Evolutionary conservation across 2,113 vertebrate species (phyloP).

Genomic region (Heteronetta atricapilla): DNA sequence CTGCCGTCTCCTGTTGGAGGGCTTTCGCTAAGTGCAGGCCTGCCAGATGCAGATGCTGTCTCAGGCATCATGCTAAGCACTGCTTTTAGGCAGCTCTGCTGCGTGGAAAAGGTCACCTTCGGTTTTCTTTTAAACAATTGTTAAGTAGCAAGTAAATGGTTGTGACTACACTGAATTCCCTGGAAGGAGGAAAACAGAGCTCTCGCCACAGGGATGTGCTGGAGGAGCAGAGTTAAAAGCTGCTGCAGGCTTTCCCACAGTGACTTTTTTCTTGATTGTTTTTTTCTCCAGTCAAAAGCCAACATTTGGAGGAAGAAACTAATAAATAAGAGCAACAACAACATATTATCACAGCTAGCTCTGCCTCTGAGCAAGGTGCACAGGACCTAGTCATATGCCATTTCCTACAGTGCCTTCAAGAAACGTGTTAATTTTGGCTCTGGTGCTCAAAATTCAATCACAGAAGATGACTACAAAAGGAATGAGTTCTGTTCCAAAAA

Average conservation of each 20-base stretch:
- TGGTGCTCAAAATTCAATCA: background rate
- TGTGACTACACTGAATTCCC: background rate
- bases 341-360: background rate
- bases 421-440: background rate
- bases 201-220: background rate
- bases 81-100: background rate
- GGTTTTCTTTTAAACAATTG: background rate
- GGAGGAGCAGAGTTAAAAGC: background rate
- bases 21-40: background rate
- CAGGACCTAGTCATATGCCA: background rate
- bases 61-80: background rate
- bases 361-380: background rate
- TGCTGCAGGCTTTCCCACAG: no score
- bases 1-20: background rate
- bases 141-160: background rate
- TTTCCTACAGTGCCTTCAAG: background rate
- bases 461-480: background rate
- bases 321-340: background rate
- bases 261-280: no score
- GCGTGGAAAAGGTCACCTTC: constrained; percentile 15
- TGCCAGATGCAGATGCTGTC: background rate
- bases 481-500: background rate
- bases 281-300: background rate
- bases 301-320: fast-evolving
- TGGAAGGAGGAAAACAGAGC: background rate